Percentiles rank a stretch among this genome's conserved stretches.
These are phyloP conservation scores for Drosophila sucinea DNA, from an alignment of 1,140 invertebrate species.

Conservation along the genomic window DNA sequence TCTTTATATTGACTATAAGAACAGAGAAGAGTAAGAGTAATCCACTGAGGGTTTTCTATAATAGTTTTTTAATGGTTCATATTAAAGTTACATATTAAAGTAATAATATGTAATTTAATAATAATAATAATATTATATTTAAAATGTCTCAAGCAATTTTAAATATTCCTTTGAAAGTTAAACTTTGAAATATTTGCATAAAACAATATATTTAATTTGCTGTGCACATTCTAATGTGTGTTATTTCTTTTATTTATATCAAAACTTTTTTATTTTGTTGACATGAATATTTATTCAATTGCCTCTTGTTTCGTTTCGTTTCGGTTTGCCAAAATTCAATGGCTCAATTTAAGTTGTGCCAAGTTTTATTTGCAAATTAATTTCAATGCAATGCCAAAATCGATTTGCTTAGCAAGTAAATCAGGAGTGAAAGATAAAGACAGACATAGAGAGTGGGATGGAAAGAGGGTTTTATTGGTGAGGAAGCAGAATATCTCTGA, in stretches of 20 bases:
- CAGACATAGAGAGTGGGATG: neutral
- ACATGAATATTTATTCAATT: slow-evolving; percentile 32
- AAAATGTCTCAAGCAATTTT: too few species aligned
- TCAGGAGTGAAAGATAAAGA: slow-evolving; percentile 13
- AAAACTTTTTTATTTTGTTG: neutral
- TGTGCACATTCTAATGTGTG: neutral
- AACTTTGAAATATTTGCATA: too few species aligned
- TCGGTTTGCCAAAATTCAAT: slow-evolving; percentile 21
- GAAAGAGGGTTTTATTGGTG: neutral
- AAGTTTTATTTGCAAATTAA: slow-evolving; percentile 70
- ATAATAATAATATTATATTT: too few species aligned
- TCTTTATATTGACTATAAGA: too few species aligned
- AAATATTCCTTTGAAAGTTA: too few species aligned
- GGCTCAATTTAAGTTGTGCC: slow-evolving; percentile 25
- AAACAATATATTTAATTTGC: neutral
- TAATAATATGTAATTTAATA: too few species aligned
- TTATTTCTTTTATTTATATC: neutral
- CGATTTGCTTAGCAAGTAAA: slow-evolving; percentile 54
- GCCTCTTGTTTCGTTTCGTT: slow-evolving; percentile 4
- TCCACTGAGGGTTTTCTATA: too few species aligned
- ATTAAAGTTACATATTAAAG: too few species aligned
- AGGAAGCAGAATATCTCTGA: neutral
- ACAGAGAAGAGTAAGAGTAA: too few species aligned
- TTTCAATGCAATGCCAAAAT: slow-evolving; percentile 56
- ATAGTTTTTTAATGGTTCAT: too few species aligned